phyloP scores from a whole-genome alignment of 2,797 vertebrate species.

The Myotis findleyi region DNA sequence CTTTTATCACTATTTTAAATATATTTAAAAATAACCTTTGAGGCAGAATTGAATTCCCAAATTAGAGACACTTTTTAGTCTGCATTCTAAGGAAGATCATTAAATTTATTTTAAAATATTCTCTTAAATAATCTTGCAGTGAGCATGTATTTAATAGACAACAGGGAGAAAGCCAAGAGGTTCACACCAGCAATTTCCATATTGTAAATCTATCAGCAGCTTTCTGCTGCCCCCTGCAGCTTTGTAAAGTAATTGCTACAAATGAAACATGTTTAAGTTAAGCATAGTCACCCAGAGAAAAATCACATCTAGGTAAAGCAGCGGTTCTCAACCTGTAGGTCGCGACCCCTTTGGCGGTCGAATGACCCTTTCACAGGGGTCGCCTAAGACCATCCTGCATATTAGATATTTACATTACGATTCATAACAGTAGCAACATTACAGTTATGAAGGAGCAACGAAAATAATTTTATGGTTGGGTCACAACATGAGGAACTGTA shows the following conservation, averaged over 20 bases:
- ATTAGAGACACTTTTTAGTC: background rate
- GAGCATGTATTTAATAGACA: background rate
- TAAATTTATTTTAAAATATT: background rate
- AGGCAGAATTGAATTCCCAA: slow-evolving; percentile 28
- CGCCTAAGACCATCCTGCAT: no score
- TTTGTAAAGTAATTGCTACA: slow-evolving; percentile 72
- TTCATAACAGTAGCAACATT: no score
- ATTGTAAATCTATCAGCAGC: slow-evolving; percentile 32
- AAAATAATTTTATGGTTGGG: no score
- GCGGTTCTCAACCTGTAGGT: no score
- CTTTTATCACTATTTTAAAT: slow-evolving; percentile 42
- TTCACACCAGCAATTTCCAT: background rate
- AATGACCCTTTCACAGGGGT: no score
- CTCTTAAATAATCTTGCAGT: background rate
- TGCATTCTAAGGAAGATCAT: slow-evolving; percentile 17
- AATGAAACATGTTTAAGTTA: background rate
- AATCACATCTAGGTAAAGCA: background rate
- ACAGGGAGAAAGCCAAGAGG: background rate
- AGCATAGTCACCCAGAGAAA: background rate
- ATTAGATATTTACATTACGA: no score
- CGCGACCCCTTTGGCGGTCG: no score
- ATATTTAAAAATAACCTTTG: background rate
- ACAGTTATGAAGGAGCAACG: no score
- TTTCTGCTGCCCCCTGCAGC: slow-evolving; percentile 85
- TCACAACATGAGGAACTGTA: no score